Evolutionary conservation across 2,888 invertebrate genomes (phyloP), one percentile per base, ranked within the genome.

Genomic region (Pandemis corylana): DNA sequence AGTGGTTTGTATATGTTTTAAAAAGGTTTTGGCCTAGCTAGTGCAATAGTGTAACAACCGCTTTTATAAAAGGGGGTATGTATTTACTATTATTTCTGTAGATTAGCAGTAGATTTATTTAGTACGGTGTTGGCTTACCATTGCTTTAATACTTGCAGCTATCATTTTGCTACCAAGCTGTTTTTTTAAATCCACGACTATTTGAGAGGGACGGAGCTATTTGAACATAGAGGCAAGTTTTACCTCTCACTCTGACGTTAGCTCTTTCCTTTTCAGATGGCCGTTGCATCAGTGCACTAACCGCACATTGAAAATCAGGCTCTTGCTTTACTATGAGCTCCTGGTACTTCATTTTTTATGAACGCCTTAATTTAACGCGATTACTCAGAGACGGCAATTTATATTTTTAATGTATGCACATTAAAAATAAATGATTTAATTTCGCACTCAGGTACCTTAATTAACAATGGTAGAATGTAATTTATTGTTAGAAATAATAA

Each of bases 141-240:
- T 73, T 69, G 69, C 73, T 65, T 36, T 74, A 12, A 13, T 56
- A 59, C 5, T 68, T 42, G 13, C 68, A 12, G 73, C 63, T 73
- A 10, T 68, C 68, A 73, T 74, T 65, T 28, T 12, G 73, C 73
- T 74, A 61, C 13, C 73, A 74, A 61, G 69, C 73, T 61, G 59
- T 51, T 69, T 63, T 10, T 62, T 41, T 61, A 5, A n/a, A n/a
- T 9, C 15, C 59, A 5, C 59, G 28, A 10, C 20, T 7, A 28
- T 10, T 10, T n/a, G 59, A 59, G 28, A 59, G 59, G 28, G 59
- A 28, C 28, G 59, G 5, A 59, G 59, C 20, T 59, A 28, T 6
- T 12, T 12, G 12, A 59, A 59, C 20, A 56, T 36, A 59, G n/a
- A 59, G 28, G 12, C 4, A 28, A 12, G 12, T 0, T 12, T 28